A percentile compares a stretch with the other conserved stretches of the same genome.
These are phyloP conservation scores for Boulengeromyrus knoepffleri DNA, from an alignment of 2,113 vertebrate species.

Conservation along the genomic window DNA sequence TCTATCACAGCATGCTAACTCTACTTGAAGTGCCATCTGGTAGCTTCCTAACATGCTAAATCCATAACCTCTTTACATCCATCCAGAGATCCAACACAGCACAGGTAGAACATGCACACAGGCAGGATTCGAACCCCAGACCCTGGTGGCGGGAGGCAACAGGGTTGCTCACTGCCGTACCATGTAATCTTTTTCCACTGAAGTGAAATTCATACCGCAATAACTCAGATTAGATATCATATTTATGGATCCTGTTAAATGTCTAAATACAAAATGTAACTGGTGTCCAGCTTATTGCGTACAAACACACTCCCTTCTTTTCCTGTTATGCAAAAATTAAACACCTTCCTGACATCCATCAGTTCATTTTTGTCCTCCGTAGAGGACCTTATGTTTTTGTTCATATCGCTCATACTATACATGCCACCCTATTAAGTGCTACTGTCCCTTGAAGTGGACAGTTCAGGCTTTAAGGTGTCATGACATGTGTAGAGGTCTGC, in stretches of 20 bases:
- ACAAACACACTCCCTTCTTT: neutral
- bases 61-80: neutral
- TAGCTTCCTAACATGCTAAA: neutral
- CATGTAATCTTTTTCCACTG: neutral
- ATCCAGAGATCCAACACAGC: neutral
- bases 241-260: neutral
- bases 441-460: neutral
- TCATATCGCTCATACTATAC: neutral
- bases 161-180: neutral
- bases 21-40: neutral
- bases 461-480: neutral
- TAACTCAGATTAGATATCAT: neutral
- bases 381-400: neutral
- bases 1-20: neutral
- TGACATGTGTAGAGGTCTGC: neutral
- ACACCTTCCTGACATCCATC: neutral
- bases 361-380: neutral
- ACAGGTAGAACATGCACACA: neutral
- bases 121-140: neutral
- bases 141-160: neutral
- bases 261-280: neutral
- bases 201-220: neutral
- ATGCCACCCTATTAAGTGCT: neutral
- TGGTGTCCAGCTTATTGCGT: neutral
- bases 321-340: neutral